Evolutionary conservation across 37 sponge, comb jelly and placozoan genomes (phyloP), one percentile per base, ranked within the genome.

Genomic region (Eunapius fragilis): DNA sequence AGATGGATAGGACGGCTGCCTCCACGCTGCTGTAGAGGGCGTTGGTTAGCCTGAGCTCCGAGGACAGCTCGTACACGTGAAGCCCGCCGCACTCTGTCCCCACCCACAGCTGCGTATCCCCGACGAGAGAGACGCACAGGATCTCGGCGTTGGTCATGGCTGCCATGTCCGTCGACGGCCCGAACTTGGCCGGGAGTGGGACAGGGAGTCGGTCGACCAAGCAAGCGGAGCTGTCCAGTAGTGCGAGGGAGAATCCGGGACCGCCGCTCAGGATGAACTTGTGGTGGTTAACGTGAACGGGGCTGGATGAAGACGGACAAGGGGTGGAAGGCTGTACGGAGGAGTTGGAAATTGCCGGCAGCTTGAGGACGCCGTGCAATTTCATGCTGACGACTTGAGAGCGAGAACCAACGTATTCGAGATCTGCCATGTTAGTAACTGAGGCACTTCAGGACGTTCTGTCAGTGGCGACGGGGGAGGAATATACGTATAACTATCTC

Each of bases 81-180:
- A 92, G 78, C 26, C 81, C 85, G 12, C 92, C 92, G 10, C 37
- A 25, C 34, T 88, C 77, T 7, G 92, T 88, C 0, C 92, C 92
- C 9, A 69, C 81, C 92, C 92, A 92, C 9, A 92, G 27, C 67
- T 92, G 92, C 25, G 45, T 32, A 17, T 92, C 89, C 17, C 92
- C 92, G 3, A 41, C 41, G 41, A 41, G 41, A 3, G 41, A 41
- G 41, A 41, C 6, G 41, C 41, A 41, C 41, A 41, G 41, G 3
- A 41, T 41, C 41, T 41, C 41, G 25, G 74, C 81, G 5, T 84
- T 0, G 7, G 74, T 37, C 69, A 79, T 22, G 35, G 47, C 35
- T 10, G 79, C 32, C 32, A 89, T 78, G 35, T 84, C 71, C 14
- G 79, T 49, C 25, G 84, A 35, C 11, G 85, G 72, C 30, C 31